Conservation (phyloP, 2,797 vertebrate species). For the Dendrocincla tyrannina region DNA sequence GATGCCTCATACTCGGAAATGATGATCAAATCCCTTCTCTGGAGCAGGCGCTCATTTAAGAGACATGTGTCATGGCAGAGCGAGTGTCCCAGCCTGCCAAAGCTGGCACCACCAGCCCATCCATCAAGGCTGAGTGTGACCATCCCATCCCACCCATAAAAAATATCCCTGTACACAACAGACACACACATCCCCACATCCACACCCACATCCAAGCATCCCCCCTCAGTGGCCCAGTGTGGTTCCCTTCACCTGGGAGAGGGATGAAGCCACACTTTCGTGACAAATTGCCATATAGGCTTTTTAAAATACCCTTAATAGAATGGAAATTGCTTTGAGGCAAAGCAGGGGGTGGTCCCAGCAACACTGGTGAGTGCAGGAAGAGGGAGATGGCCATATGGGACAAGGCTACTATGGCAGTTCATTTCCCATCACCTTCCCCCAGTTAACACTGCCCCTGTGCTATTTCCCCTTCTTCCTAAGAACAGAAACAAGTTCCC, state of each 20-base stretch:
- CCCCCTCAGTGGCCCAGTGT: fast-evolving
- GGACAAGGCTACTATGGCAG: neutral
- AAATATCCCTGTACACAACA: neutral
- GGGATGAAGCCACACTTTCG: neutral
- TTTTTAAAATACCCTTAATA: neutral
- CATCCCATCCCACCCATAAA: neutral
- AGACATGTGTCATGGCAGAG: neutral
- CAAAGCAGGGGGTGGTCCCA: neutral
- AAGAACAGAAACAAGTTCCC: neutral
- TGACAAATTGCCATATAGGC: neutral
- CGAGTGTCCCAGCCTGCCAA: neutral
- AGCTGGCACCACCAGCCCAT: neutral
- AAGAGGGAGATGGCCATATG: neutral
- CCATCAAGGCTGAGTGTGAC: fast-evolving
- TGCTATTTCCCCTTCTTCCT: fast-evolving
- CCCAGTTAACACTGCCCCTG: neutral
- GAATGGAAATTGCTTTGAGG: neutral
- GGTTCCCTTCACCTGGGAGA: neutral
- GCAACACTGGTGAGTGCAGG: fast-evolving
- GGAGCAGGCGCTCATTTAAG: neutral
- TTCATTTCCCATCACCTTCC: neutral
- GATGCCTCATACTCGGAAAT: neutral
- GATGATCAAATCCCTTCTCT: neutral
- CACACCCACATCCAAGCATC: fast-evolving
- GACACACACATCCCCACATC: neutral